These are phyloP conservation scores for Cyphomyrus discorhynchus DNA, from an alignment of 2,113 vertebrate species.

Conservation along the genomic window DNA sequence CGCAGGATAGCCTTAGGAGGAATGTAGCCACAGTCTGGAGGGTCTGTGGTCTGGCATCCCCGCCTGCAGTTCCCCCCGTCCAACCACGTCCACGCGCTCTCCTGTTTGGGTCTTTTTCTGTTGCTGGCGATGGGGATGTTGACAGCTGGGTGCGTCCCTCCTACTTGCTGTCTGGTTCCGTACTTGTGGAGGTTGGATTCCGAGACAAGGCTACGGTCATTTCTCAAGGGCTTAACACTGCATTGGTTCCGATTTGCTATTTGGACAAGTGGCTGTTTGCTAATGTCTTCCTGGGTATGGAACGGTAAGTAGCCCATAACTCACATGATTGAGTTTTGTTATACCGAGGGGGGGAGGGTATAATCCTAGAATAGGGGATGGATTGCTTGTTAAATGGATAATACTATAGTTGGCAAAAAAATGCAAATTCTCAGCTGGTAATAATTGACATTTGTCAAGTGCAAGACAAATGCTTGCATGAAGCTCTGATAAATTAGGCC, in stretches of 20 bases:
- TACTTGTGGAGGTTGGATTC: constrained; percentile 72
- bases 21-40: constrained; percentile 69
- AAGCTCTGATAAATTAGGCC: not conserved
- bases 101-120: constrained; percentile 70
- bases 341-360: constrained; percentile 46
- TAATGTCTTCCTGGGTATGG: constrained; percentile 75
- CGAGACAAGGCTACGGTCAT: constrained; percentile 67
- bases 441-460: not conserved
- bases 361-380: constrained; percentile 36
- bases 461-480: not conserved
- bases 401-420: not conserved
- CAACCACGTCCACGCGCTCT: constrained; percentile 58
- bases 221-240: constrained; percentile 70
- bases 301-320: constrained; percentile 86
- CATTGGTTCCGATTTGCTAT: constrained; percentile 76
- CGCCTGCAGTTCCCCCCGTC: constrained; percentile 61
- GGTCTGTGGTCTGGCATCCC: constrained; percentile 69
- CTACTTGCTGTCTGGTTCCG: constrained; percentile 69
- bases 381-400: constrained; percentile 13
- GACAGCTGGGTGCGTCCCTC: constrained; percentile 55
- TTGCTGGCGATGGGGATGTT: constrained; percentile 64
- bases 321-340: constrained; percentile 64
- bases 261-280: constrained; percentile 90
- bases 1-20: constrained; percentile 90
- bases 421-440: not conserved